These are phyloP conservation scores for Agrotis clavis DNA, from an alignment of 2,888 invertebrate genomes.

Conservation along the genomic window DNA sequence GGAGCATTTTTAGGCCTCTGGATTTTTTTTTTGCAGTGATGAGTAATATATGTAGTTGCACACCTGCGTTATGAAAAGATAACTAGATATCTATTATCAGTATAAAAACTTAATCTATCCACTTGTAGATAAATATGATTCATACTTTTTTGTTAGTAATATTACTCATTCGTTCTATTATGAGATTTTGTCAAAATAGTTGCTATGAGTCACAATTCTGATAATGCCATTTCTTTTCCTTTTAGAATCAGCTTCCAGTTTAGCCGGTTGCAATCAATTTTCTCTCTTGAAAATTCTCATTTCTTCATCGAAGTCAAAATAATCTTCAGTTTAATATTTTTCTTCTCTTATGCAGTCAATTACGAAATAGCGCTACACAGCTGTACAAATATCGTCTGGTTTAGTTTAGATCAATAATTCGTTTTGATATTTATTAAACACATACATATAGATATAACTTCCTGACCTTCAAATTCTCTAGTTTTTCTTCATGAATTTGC, in stretches of 20 bases:
- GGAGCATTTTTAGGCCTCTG: slow-evolving; percentile 31
- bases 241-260: too few relatives aligned
- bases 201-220: not conserved
- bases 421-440: slow-evolving; percentile 12
- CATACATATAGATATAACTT: slow-evolving; percentile 9
- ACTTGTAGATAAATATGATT: slow-evolving; percentile 1
- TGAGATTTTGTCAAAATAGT: not conserved
- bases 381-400: slow-evolving; percentile 28
- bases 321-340: not conserved
- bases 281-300: not conserved
- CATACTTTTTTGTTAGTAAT: slow-evolving; percentile 16
- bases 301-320: not conserved
- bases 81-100: slow-evolving; percentile 6
- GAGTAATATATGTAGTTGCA: slow-evolving; percentile 12
- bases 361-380: not conserved
- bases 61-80: slow-evolving; percentile 7
- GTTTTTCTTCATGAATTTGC: not conserved
- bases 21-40: slow-evolving; percentile 17
- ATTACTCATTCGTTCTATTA: not conserved
- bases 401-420: slow-evolving; percentile 9
- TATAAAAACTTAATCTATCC: slow-evolving; percentile 12
- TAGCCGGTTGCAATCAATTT: not conserved
- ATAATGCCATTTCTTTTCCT: not conserved
- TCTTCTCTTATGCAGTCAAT: not conserved
- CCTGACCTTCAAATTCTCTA: slow-evolving; percentile 4